These are phyloP conservation scores for Pseudolaguvia tuberculata DNA, from an alignment of 2,113 vertebrate genomes.

Conservation along the genomic window DNA sequence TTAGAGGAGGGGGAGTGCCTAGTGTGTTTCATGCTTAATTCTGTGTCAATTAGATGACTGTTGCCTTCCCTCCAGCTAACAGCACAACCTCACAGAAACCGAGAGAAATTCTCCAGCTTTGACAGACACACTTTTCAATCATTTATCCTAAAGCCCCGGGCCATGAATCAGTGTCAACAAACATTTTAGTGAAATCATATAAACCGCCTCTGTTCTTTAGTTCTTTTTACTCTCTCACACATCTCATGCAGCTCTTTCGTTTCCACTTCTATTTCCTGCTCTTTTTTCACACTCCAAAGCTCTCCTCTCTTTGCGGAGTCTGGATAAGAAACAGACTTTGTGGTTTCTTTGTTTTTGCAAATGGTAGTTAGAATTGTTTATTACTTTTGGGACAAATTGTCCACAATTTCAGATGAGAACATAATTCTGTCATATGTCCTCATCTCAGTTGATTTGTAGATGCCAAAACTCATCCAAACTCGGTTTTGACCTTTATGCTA, in stretches of 20 bases:
- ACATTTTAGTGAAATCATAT: constrained; percentile 89
- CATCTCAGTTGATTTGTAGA: constrained; percentile 4
- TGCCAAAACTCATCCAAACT: not conserved
- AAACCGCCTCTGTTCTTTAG: constrained; percentile 77
- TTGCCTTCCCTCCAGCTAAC: constrained; percentile 94
- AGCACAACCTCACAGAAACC: constrained; percentile 80
- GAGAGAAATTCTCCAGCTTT: constrained; percentile 89
- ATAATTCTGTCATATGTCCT: constrained; percentile 8
- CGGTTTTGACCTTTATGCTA: not conserved
- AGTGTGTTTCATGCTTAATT: constrained; percentile 99
- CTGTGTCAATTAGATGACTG: constrained; percentile 98
- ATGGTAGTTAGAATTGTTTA: constrained; percentile 13
- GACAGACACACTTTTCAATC: constrained; percentile 93
- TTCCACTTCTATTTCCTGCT: constrained; percentile 23
- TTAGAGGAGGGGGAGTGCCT: constrained; percentile 81
- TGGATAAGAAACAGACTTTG: constrained; percentile 15
- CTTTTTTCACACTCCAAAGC: constrained; percentile 18
- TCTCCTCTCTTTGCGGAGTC: constrained; percentile 18
- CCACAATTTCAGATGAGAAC: constrained; percentile 20
- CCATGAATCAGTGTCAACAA: constrained; percentile 91
- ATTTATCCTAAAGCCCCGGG: constrained; percentile 87
- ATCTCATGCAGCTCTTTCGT: constrained; percentile 30
- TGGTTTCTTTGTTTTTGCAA: constrained; percentile 1
- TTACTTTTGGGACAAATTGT: constrained; percentile 19
- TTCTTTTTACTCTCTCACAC: constrained; percentile 19